A percentile compares a stretch with the other conserved stretches of the same genome.
Conservation (phyloP, 35 echinoderm and acorn worm species). For the Stichopus chloronotus region DNA sequence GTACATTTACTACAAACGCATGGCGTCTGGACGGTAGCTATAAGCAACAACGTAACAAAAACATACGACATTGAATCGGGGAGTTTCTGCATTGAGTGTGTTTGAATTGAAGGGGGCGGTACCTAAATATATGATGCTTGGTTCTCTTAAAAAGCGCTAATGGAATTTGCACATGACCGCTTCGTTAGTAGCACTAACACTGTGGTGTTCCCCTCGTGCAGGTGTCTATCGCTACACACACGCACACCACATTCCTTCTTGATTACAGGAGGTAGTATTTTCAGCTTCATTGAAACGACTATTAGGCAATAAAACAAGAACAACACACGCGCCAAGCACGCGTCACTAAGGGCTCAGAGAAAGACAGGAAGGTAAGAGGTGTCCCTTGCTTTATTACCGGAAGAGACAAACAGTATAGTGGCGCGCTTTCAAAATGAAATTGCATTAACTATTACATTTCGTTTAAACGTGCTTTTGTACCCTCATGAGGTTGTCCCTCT, state of each 20-base stretch:
- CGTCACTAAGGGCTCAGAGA: background rate
- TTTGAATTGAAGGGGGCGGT: too few relatives aligned
- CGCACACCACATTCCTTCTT: background rate
- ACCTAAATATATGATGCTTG: too few relatives aligned
- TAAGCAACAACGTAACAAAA: too few relatives aligned
- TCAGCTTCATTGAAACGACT: background rate
- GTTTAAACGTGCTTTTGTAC: too few relatives aligned
- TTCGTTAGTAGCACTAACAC: background rate
- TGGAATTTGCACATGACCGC: background rate
- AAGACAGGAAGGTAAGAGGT: background rate
- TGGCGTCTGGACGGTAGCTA: too few relatives aligned
- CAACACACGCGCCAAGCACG: conserved; percentile 15
- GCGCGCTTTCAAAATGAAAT: background rate
- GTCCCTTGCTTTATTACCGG: background rate
- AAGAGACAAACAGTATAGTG: background rate
- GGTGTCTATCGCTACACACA: background rate
- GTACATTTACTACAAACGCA: too few relatives aligned
- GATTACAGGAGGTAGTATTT: conserved; percentile 8
- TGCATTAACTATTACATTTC: too few relatives aligned
- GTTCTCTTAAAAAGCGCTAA: too few relatives aligned
- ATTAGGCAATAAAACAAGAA: background rate
- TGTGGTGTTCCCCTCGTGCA: background rate
- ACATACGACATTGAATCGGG: too few relatives aligned
- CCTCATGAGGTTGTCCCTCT: too few relatives aligned
- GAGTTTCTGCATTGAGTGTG: too few relatives aligned